phyloP scores from a whole-genome alignment of 2,797 vertebrate genomes.

The Graptemys geographica region DNA sequence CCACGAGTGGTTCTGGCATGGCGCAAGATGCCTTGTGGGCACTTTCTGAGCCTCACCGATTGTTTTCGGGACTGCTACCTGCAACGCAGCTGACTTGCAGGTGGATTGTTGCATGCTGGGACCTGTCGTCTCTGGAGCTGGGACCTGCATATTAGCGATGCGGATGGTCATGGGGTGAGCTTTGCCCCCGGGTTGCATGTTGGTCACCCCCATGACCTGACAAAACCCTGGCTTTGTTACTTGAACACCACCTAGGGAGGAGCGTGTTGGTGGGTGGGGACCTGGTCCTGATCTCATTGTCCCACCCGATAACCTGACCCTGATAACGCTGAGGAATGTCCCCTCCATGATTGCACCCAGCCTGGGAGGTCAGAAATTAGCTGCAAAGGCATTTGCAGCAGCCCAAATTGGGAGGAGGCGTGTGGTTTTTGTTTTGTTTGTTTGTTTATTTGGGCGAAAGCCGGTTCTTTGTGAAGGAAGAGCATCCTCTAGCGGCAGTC shows the following conservation, averaged over 20 bases:
- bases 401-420: not conserved
- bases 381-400: rapidly evolving
- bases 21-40: not conserved
- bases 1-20: not conserved
- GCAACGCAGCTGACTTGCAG: not conserved
- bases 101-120: not conserved
- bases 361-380: not conserved
- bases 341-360: not conserved
- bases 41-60: not conserved
- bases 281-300: not conserved
- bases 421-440: not conserved
- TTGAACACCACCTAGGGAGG: not conserved
- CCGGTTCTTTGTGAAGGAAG: constrained; percentile 31
- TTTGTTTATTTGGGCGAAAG: not conserved
- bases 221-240: not conserved
- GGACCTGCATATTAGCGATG: not conserved
- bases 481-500: constrained; percentile 80
- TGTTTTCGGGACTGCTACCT: not conserved
- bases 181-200: not conserved
- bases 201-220: not conserved
- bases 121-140: not conserved
- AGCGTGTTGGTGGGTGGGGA: not conserved
- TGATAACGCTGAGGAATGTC: not conserved
- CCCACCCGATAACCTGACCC: not conserved
- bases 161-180: not conserved